A percentile compares a stretch with the other conserved stretches of the same genome.
Conservation (phyloP, 2,797 vertebrate species). For the Microchirus variegatus region DNA sequence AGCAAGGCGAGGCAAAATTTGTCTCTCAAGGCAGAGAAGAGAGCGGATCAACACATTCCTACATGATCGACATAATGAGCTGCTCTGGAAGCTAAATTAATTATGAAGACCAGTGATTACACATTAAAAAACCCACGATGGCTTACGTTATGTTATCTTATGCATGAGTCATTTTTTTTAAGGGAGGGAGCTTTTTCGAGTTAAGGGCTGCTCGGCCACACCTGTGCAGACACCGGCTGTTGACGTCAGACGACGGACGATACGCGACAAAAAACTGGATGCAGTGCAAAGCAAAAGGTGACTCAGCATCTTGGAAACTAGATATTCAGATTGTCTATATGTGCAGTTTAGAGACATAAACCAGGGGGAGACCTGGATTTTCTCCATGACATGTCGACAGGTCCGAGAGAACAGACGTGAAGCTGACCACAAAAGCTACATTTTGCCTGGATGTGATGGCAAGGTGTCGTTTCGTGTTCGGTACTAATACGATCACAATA, state of each 20-base stretch:
- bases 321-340: conserved; percentile 54
- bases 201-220: conserved; percentile 23
- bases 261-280: conserved; percentile 31
- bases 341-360: conserved; percentile 37
- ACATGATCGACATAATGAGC: conserved; percentile 45
- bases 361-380: conserved; percentile 30
- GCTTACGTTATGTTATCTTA: neutral
- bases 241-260: conserved; percentile 44
- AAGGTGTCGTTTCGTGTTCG: neutral
- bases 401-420: conserved; percentile 6
- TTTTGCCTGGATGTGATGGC: neutral
- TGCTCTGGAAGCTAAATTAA: conserved; percentile 48
- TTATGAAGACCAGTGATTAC: conserved; percentile 52
- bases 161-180: neutral
- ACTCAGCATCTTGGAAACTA: conserved; percentile 59
- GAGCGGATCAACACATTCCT: conserved; percentile 53
- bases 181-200: conserved; percentile 8
- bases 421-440: conserved; percentile 7
- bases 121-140: conserved; percentile 24
- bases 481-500: too few species aligned
- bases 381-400: conserved; percentile 18
- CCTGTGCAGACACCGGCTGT: conserved; percentile 40
- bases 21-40: conserved; percentile 46
- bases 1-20: conserved; percentile 53
- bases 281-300: conserved; percentile 42